phyloP scores from a whole-genome alignment of 2,888 invertebrate species.

The Malacosoma neustria region DNA sequence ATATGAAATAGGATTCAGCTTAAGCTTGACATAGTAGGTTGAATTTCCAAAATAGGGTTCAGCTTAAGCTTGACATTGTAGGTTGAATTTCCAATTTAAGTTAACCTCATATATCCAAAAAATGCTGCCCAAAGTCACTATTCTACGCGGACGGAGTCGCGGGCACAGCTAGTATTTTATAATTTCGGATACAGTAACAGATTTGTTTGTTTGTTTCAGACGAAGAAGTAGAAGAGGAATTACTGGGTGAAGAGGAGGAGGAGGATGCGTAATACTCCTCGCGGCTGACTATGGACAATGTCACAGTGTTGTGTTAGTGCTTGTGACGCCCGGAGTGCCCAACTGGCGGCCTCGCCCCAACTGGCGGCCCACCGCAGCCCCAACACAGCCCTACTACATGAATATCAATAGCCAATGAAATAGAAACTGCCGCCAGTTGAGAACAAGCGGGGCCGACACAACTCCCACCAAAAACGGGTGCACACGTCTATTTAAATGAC shows the following conservation, averaged over 20 bases:
- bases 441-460: conserved; percentile 64
- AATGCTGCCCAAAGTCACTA: no score
- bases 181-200: no score
- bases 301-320: conserved; percentile 74
- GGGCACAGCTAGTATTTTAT: no score
- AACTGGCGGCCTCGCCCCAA: conserved; percentile 71
- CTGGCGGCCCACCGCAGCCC: conserved; percentile 31
- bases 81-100: no score
- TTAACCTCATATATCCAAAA: no score
- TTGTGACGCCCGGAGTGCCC: conserved; percentile 64
- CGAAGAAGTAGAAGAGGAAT: conserved; percentile 68
- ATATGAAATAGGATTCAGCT: no score
- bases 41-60: no score
- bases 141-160: no score
- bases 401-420: conserved; percentile 14
- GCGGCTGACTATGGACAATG: conserved; percentile 69
- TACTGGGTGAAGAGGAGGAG: conserved; percentile 68
- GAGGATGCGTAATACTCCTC: conserved; percentile 73
- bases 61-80: no score
- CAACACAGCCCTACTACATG: conserved; percentile 27
- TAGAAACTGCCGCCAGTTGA: conserved; percentile 45
- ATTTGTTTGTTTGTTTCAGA: conserved; percentile 71
- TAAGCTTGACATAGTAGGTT: no score
- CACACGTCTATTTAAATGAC: conserved; percentile 73
- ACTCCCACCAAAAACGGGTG: conserved; percentile 71